Percentiles rank a stretch among this genome's conserved stretches.
These are phyloP conservation scores for Scortum barcoo DNA, from an alignment of 2,113 vertebrate genomes.

Conservation along the genomic window DNA sequence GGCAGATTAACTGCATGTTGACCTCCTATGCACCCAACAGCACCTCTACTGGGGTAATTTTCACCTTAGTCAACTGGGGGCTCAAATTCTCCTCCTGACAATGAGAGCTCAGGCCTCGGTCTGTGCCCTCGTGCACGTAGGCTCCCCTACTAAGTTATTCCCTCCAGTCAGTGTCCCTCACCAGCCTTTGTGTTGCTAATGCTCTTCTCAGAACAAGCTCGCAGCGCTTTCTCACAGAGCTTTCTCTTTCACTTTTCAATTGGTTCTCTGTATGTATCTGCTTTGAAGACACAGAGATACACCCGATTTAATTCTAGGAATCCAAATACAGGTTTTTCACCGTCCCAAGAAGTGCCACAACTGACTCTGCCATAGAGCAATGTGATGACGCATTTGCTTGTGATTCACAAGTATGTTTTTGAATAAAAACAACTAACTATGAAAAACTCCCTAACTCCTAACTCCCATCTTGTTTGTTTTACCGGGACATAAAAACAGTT, in stretches of 20 bases:
- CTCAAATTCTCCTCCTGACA: slow-evolving; percentile 60
- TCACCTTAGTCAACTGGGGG: slow-evolving; percentile 49
- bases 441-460: too few species aligned
- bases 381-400: neutral
- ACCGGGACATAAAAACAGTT: too few species aligned
- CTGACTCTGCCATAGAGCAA: neutral
- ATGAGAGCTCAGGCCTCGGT: slow-evolving; percentile 35
- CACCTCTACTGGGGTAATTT: slow-evolving; percentile 19
- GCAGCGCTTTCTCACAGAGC: slow-evolving; percentile 3
- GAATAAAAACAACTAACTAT: too few species aligned
- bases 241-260: neutral
- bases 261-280: neutral
- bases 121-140: slow-evolving; percentile 75
- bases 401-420: neutral
- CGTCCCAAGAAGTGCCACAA: neutral
- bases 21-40: slow-evolving; percentile 10
- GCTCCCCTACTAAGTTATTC: slow-evolving; percentile 54
- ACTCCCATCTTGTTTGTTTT: too few species aligned
- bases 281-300: neutral
- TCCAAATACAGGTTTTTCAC: neutral
- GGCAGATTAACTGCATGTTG: too few species aligned
- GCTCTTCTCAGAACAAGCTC: slow-evolving; percentile 33
- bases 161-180: slow-evolving; percentile 60
- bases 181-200: slow-evolving; percentile 66
- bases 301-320: too few species aligned